Evolutionary conservation across 2,113 vertebrate genomes (phyloP).

Genomic region (Puffinus mauretanicus): DNA sequence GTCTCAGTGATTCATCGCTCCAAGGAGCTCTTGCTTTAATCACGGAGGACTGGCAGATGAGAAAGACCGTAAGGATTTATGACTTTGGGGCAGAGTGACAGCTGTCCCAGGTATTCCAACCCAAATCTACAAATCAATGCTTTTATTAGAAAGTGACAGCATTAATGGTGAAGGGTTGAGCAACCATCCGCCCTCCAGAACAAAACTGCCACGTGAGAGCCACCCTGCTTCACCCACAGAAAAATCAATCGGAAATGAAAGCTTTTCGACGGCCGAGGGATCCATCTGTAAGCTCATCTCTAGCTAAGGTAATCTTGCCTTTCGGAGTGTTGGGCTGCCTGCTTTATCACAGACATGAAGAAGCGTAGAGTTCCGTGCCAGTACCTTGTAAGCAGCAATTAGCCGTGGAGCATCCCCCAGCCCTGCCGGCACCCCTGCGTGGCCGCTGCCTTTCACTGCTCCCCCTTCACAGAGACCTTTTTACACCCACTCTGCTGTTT

Average conservation of each 20-base stretch:
- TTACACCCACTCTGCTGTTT: not conserved
- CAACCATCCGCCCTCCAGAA: not conserved
- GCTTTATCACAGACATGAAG: not conserved
- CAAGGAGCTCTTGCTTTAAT: constrained; percentile 36
- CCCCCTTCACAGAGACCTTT: not conserved
- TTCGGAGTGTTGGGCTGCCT: not conserved
- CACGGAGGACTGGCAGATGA: constrained; percentile 62
- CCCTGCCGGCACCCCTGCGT: not conserved
- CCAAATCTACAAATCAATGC: constrained; percentile 5
- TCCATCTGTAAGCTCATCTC: not conserved
- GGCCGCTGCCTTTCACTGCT: not conserved
- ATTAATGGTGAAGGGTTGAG: not conserved
- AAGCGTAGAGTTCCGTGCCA: not conserved
- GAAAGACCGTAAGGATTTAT: constrained; percentile 50
- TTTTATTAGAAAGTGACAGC: constrained; percentile 49
- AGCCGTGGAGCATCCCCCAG: not conserved
- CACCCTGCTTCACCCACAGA: not conserved
- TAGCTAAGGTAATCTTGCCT: not conserved
- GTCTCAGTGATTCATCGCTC: constrained; percentile 46
- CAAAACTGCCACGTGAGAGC: not conserved
- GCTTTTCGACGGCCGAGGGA: not conserved
- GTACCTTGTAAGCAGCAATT: no score
- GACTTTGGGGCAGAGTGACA: constrained; percentile 55
- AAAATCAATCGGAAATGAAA: constrained; percentile 19
- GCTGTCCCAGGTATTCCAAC: constrained; percentile 42